phyloP scores from a whole-genome alignment of 2,888 invertebrate genomes.

The Litoditis marina region DNA sequence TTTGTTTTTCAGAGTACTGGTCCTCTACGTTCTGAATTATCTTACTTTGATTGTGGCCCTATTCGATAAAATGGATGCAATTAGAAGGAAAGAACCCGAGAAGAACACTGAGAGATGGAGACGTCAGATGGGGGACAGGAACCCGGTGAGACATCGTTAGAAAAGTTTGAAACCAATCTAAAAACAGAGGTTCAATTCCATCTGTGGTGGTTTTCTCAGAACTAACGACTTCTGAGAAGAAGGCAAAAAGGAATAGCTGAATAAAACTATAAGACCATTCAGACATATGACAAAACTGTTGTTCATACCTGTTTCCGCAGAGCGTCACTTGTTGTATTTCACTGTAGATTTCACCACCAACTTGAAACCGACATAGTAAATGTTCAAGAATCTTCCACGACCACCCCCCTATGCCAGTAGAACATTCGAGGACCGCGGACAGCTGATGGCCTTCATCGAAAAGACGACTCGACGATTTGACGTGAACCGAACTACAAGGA shows the following conservation, averaged over 20 bases:
- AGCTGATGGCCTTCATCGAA: conserved; percentile 42
- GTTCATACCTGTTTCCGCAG: no score
- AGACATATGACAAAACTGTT: no score
- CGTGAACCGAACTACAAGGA: conserved; percentile 26
- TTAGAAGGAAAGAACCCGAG: conserved; percentile 17
- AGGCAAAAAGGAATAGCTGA: no score
- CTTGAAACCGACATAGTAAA: no score
- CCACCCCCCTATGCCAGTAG: conserved; percentile 42
- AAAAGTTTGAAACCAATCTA: background rate
- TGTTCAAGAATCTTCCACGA: conserved; percentile 36
- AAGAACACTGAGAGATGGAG: conserved; percentile 17
- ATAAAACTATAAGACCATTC: no score
- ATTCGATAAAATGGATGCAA: conserved; percentile 76
- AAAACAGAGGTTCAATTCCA: background rate
- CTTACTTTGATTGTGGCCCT: conserved; percentile 86
- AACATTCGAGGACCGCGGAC: conserved; percentile 38
- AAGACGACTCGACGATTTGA: conserved; percentile 27
- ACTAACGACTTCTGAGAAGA: no score
- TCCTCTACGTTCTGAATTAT: conserved; percentile 86
- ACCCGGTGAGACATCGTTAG: conserved; percentile 24
- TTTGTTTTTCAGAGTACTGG: conserved; percentile 77
- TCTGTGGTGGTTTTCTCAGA: no score
- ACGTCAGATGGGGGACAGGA: conserved; percentile 40
- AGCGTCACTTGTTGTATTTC: no score
- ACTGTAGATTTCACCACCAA: background rate